phyloP scores from a whole-genome alignment of 2,888 invertebrate genomes.

The Hylaea fasciaria region DNA sequence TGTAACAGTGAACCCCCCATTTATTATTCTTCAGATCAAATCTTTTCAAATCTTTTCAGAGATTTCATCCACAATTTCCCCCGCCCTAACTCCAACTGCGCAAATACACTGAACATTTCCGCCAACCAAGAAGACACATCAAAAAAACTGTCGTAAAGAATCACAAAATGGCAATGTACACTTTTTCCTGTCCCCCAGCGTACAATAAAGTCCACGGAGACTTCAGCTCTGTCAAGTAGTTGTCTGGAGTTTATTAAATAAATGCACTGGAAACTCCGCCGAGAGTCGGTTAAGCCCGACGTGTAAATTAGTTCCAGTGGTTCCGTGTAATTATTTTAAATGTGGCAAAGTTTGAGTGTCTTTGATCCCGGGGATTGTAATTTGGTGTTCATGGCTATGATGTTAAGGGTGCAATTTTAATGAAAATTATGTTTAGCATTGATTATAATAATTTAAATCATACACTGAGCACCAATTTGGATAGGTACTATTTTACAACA shows the following conservation, averaged over 20 bases:
- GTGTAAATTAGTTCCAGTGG: conserved; percentile 44
- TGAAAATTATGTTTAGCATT: not conserved
- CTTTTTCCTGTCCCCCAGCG: conserved; percentile 33
- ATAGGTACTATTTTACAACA: too few relatives aligned
- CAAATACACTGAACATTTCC: conserved; percentile 8
- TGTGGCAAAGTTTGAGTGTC: conserved; percentile 30
- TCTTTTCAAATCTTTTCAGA: not conserved
- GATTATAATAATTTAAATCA: too few relatives aligned
- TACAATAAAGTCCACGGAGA: conserved; percentile 34
- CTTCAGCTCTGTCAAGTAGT: conserved; percentile 37
- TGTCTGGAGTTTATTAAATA: conserved; percentile 42
- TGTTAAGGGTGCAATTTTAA: conserved; percentile 16
- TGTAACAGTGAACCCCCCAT: not conserved
- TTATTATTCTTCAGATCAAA: not conserved
- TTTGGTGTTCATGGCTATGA: conserved; percentile 21
- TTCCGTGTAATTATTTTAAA: conserved; percentile 44
- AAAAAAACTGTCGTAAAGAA: conserved; percentile 18
- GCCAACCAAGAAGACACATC: conserved; percentile 8
- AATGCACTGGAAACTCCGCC: conserved; percentile 37
- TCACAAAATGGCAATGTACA: conserved; percentile 7
- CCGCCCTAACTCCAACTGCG: not conserved
- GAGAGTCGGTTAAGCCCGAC: conserved; percentile 28
- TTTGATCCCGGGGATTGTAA: conserved; percentile 25
- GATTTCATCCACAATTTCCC: not conserved
- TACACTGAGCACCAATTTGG: too few relatives aligned